Percentiles rank a stretch among this genome's conserved stretches.
Conservation (phyloP, 2,888 invertebrate genomes). For the Trissolcus brochymenae region DNA sequence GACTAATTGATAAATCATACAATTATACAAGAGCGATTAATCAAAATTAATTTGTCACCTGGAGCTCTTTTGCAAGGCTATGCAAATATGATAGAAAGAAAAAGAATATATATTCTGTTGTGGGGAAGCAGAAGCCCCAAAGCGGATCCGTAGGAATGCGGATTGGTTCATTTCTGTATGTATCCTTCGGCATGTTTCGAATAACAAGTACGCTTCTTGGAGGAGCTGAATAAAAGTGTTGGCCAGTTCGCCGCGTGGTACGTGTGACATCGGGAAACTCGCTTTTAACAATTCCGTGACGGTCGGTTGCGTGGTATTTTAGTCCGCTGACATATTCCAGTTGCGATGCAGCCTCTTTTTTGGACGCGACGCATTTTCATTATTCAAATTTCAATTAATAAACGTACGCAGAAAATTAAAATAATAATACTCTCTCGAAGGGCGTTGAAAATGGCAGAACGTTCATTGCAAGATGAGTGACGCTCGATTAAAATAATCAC, state of each 20-base stretch:
- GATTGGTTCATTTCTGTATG: conserved; percentile 48
- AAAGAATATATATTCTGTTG: conserved; percentile 27
- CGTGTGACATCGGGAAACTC: conserved; percentile 27
- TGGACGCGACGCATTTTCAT: no score
- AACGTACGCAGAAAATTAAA: no score
- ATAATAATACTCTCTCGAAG: no score
- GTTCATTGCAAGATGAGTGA: no score
- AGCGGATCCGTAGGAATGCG: conserved; percentile 44
- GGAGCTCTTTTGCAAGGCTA: conserved; percentile 33
- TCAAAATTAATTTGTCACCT: conserved; percentile 46
- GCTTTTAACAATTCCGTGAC: conserved; percentile 9
- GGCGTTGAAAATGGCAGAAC: no score
- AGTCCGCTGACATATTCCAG: no score
- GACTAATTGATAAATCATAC: conserved; percentile 38
- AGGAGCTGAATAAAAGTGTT: conserved; percentile 35
- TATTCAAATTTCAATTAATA: no score
- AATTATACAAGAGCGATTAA: conserved; percentile 28
- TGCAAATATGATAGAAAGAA: conserved; percentile 26
- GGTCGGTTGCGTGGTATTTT: background rate
- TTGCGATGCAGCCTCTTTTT: no score
- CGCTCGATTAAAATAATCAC: no score
- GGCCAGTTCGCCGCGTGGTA: conserved; percentile 5
- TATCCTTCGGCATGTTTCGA: conserved; percentile 47
- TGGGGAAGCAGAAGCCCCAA: conserved; percentile 30
- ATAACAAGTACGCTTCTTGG: conserved; percentile 40